Base-by-base conservation (phyloP, 2,797 vertebrate genomes). In the Coilia nasus region DNA sequence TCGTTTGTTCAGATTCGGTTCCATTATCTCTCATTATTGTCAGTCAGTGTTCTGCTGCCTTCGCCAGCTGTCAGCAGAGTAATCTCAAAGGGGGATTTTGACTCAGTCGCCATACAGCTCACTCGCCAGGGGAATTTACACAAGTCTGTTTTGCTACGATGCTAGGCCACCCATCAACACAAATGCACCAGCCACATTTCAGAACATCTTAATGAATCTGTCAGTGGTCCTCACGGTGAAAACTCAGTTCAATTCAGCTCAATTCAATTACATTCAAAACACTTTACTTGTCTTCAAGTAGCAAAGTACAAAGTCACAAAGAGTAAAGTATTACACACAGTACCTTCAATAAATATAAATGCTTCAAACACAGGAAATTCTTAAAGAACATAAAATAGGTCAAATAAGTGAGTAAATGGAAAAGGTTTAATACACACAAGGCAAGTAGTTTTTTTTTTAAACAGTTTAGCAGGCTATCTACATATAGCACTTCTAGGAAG, bases 1-100 rank as follows among this genome's bases (percentile, higher is more conserved):
- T 41, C 67, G 31, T 75, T 35, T 75, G 67, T 75, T 75, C 67
- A 41, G 31, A 35, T 75, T 75, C 67, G 28, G 67, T 41, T 75
- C 67, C 15, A 19, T 75, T 35, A 75, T 41, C 67, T 41, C 5
- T 41, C 67, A 75, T 75, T 75, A 75, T 19, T 41, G 67, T 75
- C 67, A 41, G 31, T 41, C 41, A 75, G 28, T 7, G 67, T 28
- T 41, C 31, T 41, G 67, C 31, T 75, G 17, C 19, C 15, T 41
- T 75, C 35, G 17, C 19, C 17, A 5, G 31, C 17, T 41, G 67
- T 75, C 67, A 75, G 31, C 17, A 28, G 28, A 75, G 28, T 75
- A 0, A 75, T 75, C 67, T 75, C 31, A 75, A 41, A 41, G 15
- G 17, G 19, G 19, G 15, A 19, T 75, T 75, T 75, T 75, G 67